These are phyloP conservation scores for Notolabrus celidotus DNA, from an alignment of 2,797 vertebrate genomes.

Conservation along the genomic window DNA sequence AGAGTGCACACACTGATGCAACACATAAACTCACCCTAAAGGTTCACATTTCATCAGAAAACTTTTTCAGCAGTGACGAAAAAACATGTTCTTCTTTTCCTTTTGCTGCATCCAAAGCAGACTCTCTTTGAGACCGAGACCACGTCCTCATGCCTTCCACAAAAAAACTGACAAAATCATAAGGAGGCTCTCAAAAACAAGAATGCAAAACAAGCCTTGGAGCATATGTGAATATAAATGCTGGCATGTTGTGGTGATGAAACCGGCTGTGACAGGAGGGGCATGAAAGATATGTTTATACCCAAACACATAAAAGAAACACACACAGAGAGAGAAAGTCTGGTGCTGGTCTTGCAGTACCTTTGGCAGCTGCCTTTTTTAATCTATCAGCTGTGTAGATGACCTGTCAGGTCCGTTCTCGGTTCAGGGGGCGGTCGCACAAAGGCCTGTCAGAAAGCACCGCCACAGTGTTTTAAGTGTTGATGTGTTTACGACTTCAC, in stretches of 20 bases:
- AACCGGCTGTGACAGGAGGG: slow-evolving; percentile 37
- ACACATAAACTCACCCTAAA: slow-evolving; percentile 1
- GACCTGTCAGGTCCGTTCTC: slow-evolving; percentile 35
- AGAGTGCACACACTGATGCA: not conserved
- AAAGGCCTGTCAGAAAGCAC: slow-evolving; percentile 27
- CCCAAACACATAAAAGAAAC: slow-evolving; percentile 1
- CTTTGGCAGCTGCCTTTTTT: slow-evolving; percentile 52
- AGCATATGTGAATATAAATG: slow-evolving; percentile 38
- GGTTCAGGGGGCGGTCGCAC: slow-evolving; percentile 34
- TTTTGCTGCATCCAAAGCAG: not conserved
- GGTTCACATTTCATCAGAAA: slow-evolving; percentile 9
- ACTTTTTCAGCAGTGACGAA: slow-evolving; percentile 16
- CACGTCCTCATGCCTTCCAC: slow-evolving; percentile 19
- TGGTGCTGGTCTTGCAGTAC: slow-evolving; percentile 28
- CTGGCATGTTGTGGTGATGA: slow-evolving; percentile 15
- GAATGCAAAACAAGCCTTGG: slow-evolving; percentile 27
- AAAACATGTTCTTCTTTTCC: slow-evolving; percentile 1
- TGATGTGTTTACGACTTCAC: slow-evolving; percentile 9
- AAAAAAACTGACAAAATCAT: slow-evolving; percentile 25
- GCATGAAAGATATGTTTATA: slow-evolving; percentile 29
- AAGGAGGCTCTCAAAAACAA: slow-evolving; percentile 17
- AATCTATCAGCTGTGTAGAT: slow-evolving; percentile 38
- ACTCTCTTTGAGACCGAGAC: slow-evolving; percentile 2
- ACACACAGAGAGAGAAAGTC: slow-evolving; percentile 9
- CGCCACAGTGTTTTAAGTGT: not conserved